Percentiles rank a stretch among this genome's conserved stretches.
phyloP scores from a whole-genome alignment of 2,797 vertebrate genomes.

The Hydrolagus colliei region DNA sequence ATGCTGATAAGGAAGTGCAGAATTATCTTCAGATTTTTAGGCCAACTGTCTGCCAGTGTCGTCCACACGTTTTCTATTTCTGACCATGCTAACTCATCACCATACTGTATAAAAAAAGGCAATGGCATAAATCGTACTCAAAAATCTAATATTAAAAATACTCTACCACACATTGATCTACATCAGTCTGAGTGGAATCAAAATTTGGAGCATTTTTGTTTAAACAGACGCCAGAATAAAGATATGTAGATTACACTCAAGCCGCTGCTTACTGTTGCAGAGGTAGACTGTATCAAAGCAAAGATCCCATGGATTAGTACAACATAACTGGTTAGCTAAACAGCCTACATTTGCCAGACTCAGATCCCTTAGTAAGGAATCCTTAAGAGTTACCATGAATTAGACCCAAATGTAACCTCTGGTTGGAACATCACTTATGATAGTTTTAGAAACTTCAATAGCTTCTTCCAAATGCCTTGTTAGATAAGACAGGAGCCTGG shows the following conservation, averaged over 20 bases:
- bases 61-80: conserved; percentile 98
- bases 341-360: too few species aligned
- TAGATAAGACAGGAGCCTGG: not conserved
- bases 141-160: not conserved
- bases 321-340: too few species aligned
- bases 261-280: too few species aligned
- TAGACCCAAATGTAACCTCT: not conserved
- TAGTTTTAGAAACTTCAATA: not conserved
- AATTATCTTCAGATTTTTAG: conserved; percentile 97
- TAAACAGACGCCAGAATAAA: too few species aligned
- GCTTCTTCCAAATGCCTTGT: not conserved
- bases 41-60: conserved; percentile 95
- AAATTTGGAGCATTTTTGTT: too few species aligned
- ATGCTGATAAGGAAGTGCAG: conserved; percentile 97
- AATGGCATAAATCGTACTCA: not conserved
- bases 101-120: conserved; percentile 68
- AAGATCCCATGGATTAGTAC: too few species aligned
- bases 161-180: too few species aligned
- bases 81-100: conserved; percentile 95
- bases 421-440: not conserved
- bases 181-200: too few species aligned
- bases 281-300: too few species aligned
- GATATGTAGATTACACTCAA: too few species aligned
- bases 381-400: not conserved
- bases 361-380: too few species aligned